These are phyloP conservation scores for Urosaurus nigricauda DNA, from an alignment of 2,797 vertebrate species.

Conservation along the genomic window DNA sequence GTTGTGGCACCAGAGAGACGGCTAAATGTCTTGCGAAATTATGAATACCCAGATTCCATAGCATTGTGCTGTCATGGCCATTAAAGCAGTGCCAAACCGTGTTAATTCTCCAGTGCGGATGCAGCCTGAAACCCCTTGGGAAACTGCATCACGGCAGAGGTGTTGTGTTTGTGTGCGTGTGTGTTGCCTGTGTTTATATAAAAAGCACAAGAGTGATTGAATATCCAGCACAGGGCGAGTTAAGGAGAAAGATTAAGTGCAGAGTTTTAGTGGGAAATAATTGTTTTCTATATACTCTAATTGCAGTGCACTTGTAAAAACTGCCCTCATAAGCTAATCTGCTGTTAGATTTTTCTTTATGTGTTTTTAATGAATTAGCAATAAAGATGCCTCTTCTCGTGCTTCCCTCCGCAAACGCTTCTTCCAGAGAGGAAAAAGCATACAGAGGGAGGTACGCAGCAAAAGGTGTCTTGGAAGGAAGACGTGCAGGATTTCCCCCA, in stretches of 20 bases:
- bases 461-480: no score
- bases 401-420: background rate
- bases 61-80: no score
- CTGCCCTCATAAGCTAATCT: constrained; percentile 65
- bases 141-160: background rate
- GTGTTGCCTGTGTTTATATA: background rate
- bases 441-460: background rate
- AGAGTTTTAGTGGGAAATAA: constrained; percentile 68
- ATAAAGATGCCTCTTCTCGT: constrained; percentile 8
- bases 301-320: constrained; percentile 70
- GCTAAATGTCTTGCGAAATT: no score
- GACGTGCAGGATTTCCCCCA: no score
- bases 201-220: constrained; percentile 41
- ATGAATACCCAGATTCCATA: no score
- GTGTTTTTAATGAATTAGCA: constrained; percentile 56
- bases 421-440: background rate
- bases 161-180: no score
- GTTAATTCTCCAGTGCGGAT: no score
- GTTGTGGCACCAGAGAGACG: no score
- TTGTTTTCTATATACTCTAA: constrained; percentile 72
- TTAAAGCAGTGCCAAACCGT: no score
- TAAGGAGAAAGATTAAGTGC: constrained; percentile 70
- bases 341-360: constrained; percentile 63
- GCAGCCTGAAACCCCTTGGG: background rate
- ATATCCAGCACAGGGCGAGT: constrained; percentile 61